phyloP scores from a whole-genome alignment of 2,888 invertebrate genomes.

The Lymantria dispar region DNA sequence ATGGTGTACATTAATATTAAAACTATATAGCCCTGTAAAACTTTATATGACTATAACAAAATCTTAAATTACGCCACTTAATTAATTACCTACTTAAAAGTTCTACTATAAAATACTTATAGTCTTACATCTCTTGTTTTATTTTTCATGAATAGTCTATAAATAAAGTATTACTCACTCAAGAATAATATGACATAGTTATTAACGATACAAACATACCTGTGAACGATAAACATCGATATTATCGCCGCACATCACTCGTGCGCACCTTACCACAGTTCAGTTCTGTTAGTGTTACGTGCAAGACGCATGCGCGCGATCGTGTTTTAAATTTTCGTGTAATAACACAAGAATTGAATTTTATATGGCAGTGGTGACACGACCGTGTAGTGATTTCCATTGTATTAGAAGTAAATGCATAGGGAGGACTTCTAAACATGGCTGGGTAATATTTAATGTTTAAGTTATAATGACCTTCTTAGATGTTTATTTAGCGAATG shows the following conservation, averaged over 20 bases:
- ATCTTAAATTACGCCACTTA: too few relatives aligned
- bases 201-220: constrained; percentile 18
- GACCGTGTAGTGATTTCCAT: constrained; percentile 68
- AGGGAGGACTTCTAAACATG: constrained; percentile 55
- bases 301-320: constrained; percentile 69
- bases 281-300: constrained; percentile 77
- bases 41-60: too few relatives aligned
- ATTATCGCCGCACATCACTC: constrained; percentile 42
- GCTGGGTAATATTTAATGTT: constrained; percentile 55
- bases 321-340: constrained; percentile 49
- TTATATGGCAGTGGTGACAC: constrained; percentile 78
- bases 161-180: not conserved
- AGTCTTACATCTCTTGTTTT: not conserved
- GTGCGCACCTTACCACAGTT: constrained; percentile 58
- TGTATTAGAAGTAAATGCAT: constrained; percentile 60
- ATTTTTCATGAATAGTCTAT: not conserved
- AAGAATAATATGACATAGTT: constrained; percentile 10
- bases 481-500: constrained; percentile 15
- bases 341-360: constrained; percentile 43
- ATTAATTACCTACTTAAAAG: too few relatives aligned
- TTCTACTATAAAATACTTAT: too few relatives aligned
- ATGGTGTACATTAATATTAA: too few relatives aligned
- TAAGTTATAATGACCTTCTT: constrained; percentile 28
- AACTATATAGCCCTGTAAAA: too few relatives aligned
- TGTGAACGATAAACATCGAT: constrained; percentile 24